Evolutionary conservation across 2,797 vertebrate species (phyloP).

Genomic region (Clarias platycephalus): DNA sequence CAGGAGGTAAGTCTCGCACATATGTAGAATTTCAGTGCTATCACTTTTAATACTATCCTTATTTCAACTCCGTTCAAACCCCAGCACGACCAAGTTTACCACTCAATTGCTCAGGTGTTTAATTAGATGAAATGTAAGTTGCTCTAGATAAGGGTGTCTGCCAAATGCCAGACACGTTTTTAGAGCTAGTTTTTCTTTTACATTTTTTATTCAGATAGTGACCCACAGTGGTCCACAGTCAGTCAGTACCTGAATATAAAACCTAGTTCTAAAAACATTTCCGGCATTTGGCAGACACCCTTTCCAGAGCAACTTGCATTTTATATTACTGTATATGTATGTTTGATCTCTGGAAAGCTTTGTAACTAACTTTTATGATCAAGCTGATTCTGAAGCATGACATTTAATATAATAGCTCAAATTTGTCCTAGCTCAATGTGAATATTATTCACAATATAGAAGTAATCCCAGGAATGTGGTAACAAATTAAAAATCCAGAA

Average conservation of each 20-base stretch:
- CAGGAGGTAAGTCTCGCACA: conserved; percentile 14
- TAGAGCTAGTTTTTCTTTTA: too few species aligned
- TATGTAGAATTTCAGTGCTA: background rate
- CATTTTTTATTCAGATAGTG: background rate
- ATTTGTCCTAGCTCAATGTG: background rate
- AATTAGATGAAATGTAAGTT: too few species aligned
- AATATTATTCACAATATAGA: background rate
- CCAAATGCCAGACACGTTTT: too few species aligned
- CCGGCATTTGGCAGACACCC: too few species aligned
- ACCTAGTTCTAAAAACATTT: too few species aligned
- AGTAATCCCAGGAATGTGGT: background rate
- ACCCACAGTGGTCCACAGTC: background rate
- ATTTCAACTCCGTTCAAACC: background rate
- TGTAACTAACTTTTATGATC: background rate
- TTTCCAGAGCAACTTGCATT: too few species aligned
- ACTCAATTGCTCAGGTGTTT: too few species aligned
- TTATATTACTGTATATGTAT: background rate
- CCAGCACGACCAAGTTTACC: too few species aligned
- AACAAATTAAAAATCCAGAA: background rate
- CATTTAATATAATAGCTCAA: background rate
- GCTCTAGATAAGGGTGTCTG: too few species aligned
- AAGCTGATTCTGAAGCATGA: background rate
- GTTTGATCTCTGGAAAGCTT: background rate
- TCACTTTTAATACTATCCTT: background rate
- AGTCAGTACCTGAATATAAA: too few species aligned